Percentiles rank a stretch among this genome's conserved stretches.
Evolutionary conservation across 2,113 vertebrate species (phyloP).

Genomic region (Gymnogyps californianus): DNA sequence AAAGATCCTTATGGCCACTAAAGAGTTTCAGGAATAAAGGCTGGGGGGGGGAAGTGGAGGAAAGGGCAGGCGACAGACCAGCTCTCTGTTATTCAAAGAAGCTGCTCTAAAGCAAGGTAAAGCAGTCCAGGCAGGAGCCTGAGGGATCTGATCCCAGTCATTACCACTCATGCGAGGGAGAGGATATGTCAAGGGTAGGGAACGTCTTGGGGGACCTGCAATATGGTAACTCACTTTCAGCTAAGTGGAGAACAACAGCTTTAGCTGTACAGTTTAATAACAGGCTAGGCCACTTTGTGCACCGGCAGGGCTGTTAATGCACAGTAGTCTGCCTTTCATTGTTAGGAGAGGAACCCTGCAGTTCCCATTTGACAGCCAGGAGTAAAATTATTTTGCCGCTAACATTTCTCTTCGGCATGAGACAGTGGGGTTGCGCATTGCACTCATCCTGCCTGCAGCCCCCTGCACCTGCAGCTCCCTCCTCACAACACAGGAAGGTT

Average conservation of each 20-base stretch:
- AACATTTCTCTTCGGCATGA: slow-evolving; percentile 15
- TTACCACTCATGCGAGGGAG: slow-evolving; percentile 49
- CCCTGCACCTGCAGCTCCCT: slow-evolving; percentile 50
- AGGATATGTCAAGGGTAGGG: slow-evolving; percentile 66
- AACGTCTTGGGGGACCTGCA: slow-evolving; percentile 58
- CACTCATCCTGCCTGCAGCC: slow-evolving; percentile 37
- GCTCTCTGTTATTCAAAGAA: not conserved
- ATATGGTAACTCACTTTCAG: slow-evolving; percentile 68
- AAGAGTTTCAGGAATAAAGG: not conserved
- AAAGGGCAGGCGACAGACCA: not conserved
- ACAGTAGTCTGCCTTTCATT: slow-evolving; percentile 55
- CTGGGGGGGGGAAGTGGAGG: not conserved
- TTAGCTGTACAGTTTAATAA: slow-evolving; percentile 66
- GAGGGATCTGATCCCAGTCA: slow-evolving; percentile 53
- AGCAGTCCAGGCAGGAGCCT: slow-evolving; percentile 15
- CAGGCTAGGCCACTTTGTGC: slow-evolving; percentile 54
- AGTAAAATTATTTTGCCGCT: slow-evolving; percentile 38
- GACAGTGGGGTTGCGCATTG: not conserved
- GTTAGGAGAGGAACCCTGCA: slow-evolving; percentile 44
- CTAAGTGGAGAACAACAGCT: slow-evolving; percentile 66
- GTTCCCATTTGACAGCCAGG: slow-evolving; percentile 58
- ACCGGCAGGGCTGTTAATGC: slow-evolving; percentile 58
- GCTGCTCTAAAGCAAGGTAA: not conserved
- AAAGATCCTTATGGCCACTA: not conserved
- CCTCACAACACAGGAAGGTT: slow-evolving; percentile 26